These are phyloP conservation scores for Loriculus beryllinus DNA, from an alignment of 2,797 vertebrate species.

Conservation along the genomic window DNA sequence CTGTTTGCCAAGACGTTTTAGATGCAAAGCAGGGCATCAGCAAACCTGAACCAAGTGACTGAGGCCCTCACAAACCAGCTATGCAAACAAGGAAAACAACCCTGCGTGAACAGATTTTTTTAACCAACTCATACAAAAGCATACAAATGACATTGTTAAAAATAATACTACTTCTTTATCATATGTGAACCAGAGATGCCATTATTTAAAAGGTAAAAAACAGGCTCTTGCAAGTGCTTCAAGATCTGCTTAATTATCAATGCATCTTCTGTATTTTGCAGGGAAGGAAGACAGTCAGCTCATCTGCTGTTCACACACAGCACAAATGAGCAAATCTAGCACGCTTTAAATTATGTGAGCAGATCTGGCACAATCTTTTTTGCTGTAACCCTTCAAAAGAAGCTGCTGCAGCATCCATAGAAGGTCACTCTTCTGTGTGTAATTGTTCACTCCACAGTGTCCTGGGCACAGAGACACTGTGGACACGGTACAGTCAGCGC, in stretches of 20 bases:
- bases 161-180: background rate
- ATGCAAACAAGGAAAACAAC: background rate
- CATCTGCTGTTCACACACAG: background rate
- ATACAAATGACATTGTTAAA: background rate
- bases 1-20: constrained; percentile 8
- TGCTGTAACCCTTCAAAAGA: background rate
- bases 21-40: constrained; percentile 20
- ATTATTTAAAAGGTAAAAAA: background rate
- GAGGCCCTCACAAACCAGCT: background rate
- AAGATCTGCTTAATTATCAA: background rate
- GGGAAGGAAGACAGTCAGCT: background rate
- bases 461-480: background rate
- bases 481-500: background rate
- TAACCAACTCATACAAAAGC: background rate
- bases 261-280: background rate
- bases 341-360: background rate
- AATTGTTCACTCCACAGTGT: background rate
- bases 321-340: background rate
- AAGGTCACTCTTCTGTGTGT: background rate
- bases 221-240: background rate
- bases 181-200: background rate
- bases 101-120: background rate
- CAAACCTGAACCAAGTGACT: background rate
- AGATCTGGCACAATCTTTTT: background rate
- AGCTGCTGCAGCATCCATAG: background rate